Evolutionary conservation across 2,797 vertebrate genomes (phyloP), one percentile per base, ranked within the genome.

Genomic region (Lacerta agilis): DNA sequence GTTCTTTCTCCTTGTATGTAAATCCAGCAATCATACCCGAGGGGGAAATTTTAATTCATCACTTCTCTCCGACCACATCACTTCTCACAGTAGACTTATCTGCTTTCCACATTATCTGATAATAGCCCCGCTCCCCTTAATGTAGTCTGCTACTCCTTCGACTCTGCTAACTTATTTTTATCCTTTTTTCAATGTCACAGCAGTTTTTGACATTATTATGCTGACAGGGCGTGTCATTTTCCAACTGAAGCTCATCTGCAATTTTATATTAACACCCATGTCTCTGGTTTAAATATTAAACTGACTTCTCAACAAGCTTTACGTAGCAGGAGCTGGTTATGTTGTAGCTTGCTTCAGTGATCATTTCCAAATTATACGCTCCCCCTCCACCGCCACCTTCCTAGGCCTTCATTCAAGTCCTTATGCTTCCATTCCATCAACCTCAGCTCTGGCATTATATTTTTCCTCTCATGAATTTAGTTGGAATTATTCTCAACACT

Each of bases 51-150:
- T 85, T 85, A 88, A 80, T 75, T 88, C 83, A 25, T 80, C 33
- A 36, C 69, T 83, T 83, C 82, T 83, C 82, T 85, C 78, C 36
- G 27, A 75, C 77, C 77, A 75, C 77, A 66, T 88, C 29, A 80
- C 77, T 79, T 67, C 87, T 58, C 77, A 85, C 76, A 85, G 82
- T 80, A 85, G 87, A 88, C n/a, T 80, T 88, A 80, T 80, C 77
- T 88, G 87, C 87, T 85, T 88, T 85, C 78, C 77, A 75, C 58
- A 84, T 88, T 88, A 84, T 88, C 87, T 79, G 77, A 88, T 84
- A 66, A 79, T 75, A 80, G 58, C 71, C 82, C 82, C 15, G 69
- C 61, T 85, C 58, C 38, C 38, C 83, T 88, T 85, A 88, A 85
- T 85, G 77, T 81, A 88, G 78, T 80, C 83, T 80, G 82, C 69